Base-by-base conservation (phyloP, 2,797 vertebrate species). In the Natrix natrix region DNA sequence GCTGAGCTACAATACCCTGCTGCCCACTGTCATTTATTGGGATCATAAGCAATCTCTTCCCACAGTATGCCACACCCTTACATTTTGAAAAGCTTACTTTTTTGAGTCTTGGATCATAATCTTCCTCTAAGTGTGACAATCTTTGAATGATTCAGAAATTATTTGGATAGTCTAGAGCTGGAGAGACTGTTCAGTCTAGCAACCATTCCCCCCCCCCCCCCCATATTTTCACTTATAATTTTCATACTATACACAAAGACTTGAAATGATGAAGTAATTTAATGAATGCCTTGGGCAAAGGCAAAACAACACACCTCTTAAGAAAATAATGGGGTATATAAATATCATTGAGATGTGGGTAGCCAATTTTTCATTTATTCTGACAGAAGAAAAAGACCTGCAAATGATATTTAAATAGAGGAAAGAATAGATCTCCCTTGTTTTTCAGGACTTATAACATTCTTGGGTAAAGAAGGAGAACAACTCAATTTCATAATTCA, bases 21-120 rank as follows among this genome's bases (percentile, higher is more conserved):
- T 63, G 94, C 92, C 88, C 90, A 90, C 1, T 52, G 93, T 61
- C 93, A 89, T 93, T 93, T 93, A 93, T 63, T 56, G 91, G 54
- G 87, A 93, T 91, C 59, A 48, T 55, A 66, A 92, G 43, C 78
- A 93, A 0, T 87, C 93, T 90, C 48, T 48, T 87, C 63, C 2
- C 0, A n/a, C 43, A 74, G 0, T 2, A 17, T 4, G 2, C 26
- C 89, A 91, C 52, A 11, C 55, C 26, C 24, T 32, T 94, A 55
- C 61, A 54, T 93, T 95, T 37, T 32, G 12, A 94, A 89, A 17
- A 94, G 66, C 17, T 95, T 78, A 66, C 78, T 32, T n/a, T 37
- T 55, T 93, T 83, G 69, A 92, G 59, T 12, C 43, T 48, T 87
- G 4, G 59, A 8, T 63, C 22, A 59, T 69, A 88, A 88, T 55